Percentiles rank a stretch among this genome's conserved stretches.
These are phyloP conservation scores for Acanthornis magna DNA, from an alignment of 2,797 vertebrate species.

Conservation along the genomic window DNA sequence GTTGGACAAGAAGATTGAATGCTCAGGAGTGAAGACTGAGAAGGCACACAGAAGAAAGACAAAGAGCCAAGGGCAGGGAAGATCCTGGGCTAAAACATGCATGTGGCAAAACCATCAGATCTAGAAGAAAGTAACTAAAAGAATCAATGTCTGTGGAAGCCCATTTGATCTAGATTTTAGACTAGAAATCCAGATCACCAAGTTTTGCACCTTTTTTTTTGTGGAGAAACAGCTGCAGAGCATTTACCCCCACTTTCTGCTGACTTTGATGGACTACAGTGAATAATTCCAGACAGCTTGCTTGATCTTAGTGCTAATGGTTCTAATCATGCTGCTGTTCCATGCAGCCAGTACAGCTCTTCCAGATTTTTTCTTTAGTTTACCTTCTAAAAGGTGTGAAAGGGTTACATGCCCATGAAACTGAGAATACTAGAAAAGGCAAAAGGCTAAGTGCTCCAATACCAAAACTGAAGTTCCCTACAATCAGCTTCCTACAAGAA, in stretches of 20 bases:
- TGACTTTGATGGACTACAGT: neutral
- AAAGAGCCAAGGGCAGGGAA: neutral
- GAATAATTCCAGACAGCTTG: neutral
- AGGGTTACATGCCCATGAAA: neutral
- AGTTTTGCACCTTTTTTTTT: neutral
- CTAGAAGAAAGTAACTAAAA: neutral
- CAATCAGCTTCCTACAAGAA: neutral
- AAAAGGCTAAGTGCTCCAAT: neutral
- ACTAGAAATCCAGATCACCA: neutral
- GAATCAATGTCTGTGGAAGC: neutral
- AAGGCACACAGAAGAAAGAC: neutral
- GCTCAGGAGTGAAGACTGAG: neutral
- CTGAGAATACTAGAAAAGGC: neutral
- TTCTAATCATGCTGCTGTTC: neutral
- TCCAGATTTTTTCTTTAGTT: neutral
- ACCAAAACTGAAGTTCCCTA: neutral
- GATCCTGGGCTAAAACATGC: neutral
- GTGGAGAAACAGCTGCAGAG: neutral
- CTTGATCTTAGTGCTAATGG: neutral
- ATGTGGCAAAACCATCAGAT: neutral
- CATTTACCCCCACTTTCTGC: neutral
- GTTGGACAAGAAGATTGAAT: neutral
- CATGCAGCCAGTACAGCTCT: neutral
- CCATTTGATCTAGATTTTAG: neutral
- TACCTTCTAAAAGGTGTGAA: neutral